phyloP scores from a whole-genome alignment of 2,888 invertebrate genomes.

The Escarpia spicata region DNA sequence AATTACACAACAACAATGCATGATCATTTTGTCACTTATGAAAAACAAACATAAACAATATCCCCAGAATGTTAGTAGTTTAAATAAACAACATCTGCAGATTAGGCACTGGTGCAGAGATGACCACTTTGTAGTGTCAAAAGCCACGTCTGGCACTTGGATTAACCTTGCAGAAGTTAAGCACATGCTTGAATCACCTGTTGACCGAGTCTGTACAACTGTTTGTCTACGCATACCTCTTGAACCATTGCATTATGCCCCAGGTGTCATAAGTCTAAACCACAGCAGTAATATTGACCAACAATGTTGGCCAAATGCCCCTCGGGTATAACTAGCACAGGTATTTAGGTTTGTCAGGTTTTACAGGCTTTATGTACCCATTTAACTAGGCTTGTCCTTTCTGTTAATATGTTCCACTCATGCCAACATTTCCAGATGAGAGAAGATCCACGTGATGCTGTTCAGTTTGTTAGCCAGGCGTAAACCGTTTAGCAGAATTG shows the following conservation, averaged over 20 bases:
- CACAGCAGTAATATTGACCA: background rate
- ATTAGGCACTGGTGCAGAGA: background rate
- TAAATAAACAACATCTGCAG: too few relatives aligned
- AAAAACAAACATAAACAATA: too few relatives aligned
- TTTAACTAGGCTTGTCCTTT: too few relatives aligned
- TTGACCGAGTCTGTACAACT: background rate
- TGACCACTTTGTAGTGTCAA: background rate
- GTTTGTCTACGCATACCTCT: background rate
- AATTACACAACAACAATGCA: too few relatives aligned
- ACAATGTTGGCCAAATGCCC: background rate
- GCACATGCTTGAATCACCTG: conserved; percentile 2
- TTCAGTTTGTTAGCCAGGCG: too few relatives aligned
- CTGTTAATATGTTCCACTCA: too few relatives aligned
- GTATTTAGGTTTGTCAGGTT: background rate
- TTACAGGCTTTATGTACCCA: background rate
- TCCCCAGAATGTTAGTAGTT: too few relatives aligned
- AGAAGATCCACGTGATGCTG: too few relatives aligned
- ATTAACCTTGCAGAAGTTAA: background rate
- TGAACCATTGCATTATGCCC: background rate
- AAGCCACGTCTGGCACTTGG: background rate
- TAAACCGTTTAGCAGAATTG: too few relatives aligned
- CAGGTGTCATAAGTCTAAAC: background rate
- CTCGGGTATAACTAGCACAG: background rate
- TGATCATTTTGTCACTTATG: too few relatives aligned
- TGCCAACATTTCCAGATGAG: too few relatives aligned